Evolutionary conservation across 1,140 invertebrate genomes (phyloP).

Genomic region (Pinna nobilis): DNA sequence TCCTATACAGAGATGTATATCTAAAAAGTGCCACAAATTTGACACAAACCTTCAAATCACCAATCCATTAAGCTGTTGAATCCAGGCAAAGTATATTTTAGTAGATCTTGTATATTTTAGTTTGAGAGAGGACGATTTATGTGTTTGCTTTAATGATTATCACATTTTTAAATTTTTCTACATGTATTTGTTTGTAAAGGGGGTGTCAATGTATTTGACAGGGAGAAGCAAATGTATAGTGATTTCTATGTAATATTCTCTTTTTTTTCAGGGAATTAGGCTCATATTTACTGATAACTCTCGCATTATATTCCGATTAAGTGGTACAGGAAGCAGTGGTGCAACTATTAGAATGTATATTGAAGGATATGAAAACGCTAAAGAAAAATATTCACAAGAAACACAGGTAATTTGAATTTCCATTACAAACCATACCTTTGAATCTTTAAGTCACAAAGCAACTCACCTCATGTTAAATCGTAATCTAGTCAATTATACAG

Average conservation of each 20-base stretch:
- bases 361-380: constrained; percentile 79
- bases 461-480: no score
- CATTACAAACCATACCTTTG: not conserved
- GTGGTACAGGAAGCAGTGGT: constrained; percentile 97
- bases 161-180: no score
- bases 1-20: no score
- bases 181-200: not conserved
- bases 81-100: no score
- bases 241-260: not conserved
- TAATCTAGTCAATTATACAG: no score
- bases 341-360: constrained; percentile 97
- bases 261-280: constrained; percentile 85
- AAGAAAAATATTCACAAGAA: constrained; percentile 80
- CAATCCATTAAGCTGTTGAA: no score
- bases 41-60: no score
- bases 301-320: constrained; percentile 93
- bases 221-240: not conserved
- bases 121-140: no score
- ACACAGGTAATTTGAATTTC: constrained; percentile 79
- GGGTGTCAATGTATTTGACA: not conserved
- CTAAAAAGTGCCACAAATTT: no score
- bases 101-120: no score
- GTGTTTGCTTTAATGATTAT: no score
- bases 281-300: constrained; percentile 96
- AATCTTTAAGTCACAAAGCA: no score